Conservation (phyloP, 1,140 invertebrate genomes). For the Eupeodes corollae region DNA sequence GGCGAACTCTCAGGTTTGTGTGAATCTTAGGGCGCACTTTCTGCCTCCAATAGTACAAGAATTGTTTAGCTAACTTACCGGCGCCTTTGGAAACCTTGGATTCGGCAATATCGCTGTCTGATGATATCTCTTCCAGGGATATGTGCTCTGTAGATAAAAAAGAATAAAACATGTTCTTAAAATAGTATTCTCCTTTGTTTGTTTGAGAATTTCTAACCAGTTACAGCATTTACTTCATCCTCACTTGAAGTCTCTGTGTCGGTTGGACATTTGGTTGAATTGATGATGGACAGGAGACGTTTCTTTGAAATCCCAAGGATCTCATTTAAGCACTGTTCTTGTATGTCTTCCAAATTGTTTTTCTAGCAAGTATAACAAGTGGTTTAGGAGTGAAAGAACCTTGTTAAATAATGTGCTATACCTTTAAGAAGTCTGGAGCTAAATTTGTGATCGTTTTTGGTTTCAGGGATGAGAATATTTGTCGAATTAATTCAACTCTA, state of each 20-base stretch:
- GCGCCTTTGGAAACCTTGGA: conserved; percentile 8
- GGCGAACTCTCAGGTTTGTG: conserved; percentile 22
- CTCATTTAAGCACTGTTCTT: conserved; percentile 51
- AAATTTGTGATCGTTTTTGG: conserved; percentile 48
- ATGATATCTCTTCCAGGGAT: conserved; percentile 48
- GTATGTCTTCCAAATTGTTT: conserved; percentile 45
- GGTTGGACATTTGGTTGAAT: conserved; percentile 42
- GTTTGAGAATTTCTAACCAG: conserved; percentile 13
- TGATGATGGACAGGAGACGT: conserved; percentile 42
- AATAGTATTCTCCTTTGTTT: background rate
- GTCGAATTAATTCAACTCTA: conserved; percentile 49
- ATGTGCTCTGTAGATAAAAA: conserved; percentile 39
- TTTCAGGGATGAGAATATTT: conserved; percentile 50
- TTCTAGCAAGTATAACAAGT: conserved; percentile 28
- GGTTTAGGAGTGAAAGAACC: no score
- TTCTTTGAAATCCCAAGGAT: conserved; percentile 47
- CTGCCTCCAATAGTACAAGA: conserved; percentile 12
- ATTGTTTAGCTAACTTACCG: conserved; percentile 9
- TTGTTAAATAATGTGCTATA: conserved; percentile 17
- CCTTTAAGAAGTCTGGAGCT: conserved; percentile 46
- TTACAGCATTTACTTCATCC: conserved; percentile 36
- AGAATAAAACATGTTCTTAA: background rate
- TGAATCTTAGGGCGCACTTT: conserved; percentile 26
- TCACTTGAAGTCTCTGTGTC: conserved; percentile 41
- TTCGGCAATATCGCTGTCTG: conserved; percentile 38